Percentiles rank a stretch among this genome's conserved stretches.
Evolutionary conservation across 2,888 invertebrate genomes (phyloP).

Genomic region (Drosophila incognita): DNA sequence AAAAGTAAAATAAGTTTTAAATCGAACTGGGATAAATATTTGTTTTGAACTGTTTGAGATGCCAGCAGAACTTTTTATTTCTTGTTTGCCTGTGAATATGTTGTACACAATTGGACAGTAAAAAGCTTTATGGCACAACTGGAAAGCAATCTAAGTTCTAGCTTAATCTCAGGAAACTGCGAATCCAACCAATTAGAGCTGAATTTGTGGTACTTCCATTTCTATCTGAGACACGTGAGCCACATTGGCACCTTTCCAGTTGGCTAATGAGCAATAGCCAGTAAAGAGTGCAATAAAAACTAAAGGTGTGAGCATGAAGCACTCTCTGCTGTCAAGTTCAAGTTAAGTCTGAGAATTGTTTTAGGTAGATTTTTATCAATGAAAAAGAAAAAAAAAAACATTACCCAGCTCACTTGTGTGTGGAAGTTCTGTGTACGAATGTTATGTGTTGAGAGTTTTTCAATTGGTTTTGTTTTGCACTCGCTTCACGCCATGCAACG

Average conservation of each 20-base stretch:
- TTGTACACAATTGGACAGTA: constrained; percentile 22
- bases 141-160: constrained; percentile 13
- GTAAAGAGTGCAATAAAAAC: constrained; percentile 45
- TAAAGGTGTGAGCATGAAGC: constrained; percentile 60
- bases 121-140: constrained; percentile 23
- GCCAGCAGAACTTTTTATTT: not conserved
- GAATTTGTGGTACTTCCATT: constrained; percentile 16
- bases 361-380: constrained; percentile 53
- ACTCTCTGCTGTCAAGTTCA: constrained; percentile 71
- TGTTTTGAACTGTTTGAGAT: not conserved
- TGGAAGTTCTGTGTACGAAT: constrained; percentile 19
- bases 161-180: constrained; percentile 23
- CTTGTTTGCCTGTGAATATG: constrained; percentile 12
- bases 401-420: constrained; percentile 11
- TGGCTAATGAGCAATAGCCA: constrained; percentile 51
- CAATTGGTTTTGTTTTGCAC: constrained; percentile 39
- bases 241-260: constrained; percentile 43
- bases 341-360: constrained; percentile 71
- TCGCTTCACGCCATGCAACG: constrained; percentile 73
- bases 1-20: not conserved
- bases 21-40: not conserved
- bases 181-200: constrained; percentile 48
- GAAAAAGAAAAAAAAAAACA: not conserved
- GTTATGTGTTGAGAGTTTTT: constrained; percentile 21
- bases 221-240: constrained; percentile 30